Conservation (phyloP, 2,888 invertebrate genomes). For the Perdita meconis region DNA sequence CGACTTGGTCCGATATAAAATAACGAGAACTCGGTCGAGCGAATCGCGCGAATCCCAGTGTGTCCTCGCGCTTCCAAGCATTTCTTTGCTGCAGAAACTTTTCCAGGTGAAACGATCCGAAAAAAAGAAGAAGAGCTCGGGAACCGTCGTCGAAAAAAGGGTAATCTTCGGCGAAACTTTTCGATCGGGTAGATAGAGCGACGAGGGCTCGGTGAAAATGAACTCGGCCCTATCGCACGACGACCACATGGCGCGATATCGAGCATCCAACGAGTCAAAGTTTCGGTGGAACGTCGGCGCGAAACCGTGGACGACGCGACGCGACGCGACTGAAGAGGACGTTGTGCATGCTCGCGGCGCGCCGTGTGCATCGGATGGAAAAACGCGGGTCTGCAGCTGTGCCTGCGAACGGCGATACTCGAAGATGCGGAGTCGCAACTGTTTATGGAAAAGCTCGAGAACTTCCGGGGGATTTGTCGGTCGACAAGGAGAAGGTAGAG, state of each 20-base stretch:
- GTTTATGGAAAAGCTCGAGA: constrained; percentile 27
- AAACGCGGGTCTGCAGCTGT: constrained; percentile 59
- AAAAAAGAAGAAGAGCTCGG: background rate
- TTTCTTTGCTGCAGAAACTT: background rate
- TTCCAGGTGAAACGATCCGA: background rate
- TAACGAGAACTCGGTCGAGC: constrained; percentile 12
- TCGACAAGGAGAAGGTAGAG: constrained; percentile 7
- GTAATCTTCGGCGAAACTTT: background rate
- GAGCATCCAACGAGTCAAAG: constrained; percentile 47
- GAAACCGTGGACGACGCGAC: background rate
- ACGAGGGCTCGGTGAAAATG: constrained; percentile 24
- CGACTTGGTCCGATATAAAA: constrained; percentile 6
- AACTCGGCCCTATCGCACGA: constrained; percentile 11
- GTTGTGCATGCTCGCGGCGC: too few relatives aligned
- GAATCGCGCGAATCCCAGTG: constrained; percentile 18
- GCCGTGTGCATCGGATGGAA: constrained; percentile 56
- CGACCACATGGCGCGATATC: constrained; percentile 56
- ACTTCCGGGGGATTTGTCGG: constrained; percentile 12
- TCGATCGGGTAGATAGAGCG: constrained; percentile 10
- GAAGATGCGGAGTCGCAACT: constrained; percentile 66
- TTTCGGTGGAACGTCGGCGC: constrained; percentile 51
- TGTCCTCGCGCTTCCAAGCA: constrained; percentile 4
- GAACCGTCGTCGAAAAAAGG: too few relatives aligned
- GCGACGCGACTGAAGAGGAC: constrained; percentile 25
- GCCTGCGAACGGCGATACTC: constrained; percentile 51